A percentile compares a stretch with the other conserved stretches of the same genome.
phyloP scores from a whole-genome alignment of 2,113 vertebrate species.

The Grallaria varia region DNA sequence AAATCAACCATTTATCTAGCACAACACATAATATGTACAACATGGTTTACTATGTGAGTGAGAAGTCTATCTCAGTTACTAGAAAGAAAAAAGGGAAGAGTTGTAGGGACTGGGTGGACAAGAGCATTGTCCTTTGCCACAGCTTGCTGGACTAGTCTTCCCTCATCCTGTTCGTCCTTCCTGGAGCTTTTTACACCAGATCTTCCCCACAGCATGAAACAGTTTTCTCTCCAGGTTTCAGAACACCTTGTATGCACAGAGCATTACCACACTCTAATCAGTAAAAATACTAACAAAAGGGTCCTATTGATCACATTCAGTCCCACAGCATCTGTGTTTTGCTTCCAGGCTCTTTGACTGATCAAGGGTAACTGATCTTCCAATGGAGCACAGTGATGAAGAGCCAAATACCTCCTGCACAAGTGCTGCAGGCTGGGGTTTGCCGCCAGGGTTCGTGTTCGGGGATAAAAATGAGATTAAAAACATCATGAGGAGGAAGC shows the following conservation, averaged over 20 bases:
- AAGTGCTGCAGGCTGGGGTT: not conserved
- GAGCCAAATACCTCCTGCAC: not conserved
- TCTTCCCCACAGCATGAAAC: accelerated
- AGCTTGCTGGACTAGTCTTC: not conserved
- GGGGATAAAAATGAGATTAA: not conserved
- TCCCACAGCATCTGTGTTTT: not conserved
- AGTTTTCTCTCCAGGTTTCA: not conserved
- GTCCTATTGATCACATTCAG: not conserved
- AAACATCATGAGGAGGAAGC: not conserved
- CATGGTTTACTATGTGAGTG: not conserved
- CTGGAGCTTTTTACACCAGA: not conserved
- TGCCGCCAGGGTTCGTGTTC: not conserved
- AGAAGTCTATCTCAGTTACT: not conserved
- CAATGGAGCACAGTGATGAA: accelerated
- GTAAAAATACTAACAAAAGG: not conserved
- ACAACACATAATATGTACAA: not conserved
- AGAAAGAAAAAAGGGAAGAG: not conserved
- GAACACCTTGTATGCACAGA: not conserved
- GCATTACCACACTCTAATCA: not conserved
- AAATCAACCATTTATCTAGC: not conserved
- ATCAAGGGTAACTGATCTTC: not conserved
- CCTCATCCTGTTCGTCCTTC: not conserved
- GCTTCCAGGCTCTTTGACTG: not conserved
- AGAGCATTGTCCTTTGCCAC: not conserved
- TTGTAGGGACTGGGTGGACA: not conserved